Evolutionary conservation across 2,113 vertebrate genomes (phyloP).

Genomic region (Struthidea cinerea): DNA sequence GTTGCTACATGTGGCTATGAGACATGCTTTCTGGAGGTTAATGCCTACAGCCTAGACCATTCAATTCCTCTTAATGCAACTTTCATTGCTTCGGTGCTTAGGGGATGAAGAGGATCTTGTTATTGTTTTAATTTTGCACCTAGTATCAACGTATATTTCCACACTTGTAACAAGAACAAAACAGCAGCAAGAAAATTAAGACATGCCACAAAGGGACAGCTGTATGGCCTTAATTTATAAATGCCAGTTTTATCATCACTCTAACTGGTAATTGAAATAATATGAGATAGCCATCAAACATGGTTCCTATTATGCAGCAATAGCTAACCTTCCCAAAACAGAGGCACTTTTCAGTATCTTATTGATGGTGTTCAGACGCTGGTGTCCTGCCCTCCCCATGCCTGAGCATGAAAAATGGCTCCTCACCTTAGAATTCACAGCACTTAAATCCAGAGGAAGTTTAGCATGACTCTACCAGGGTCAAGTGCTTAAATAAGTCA

Average conservation of each 20-base stretch:
- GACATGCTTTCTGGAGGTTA: neutral
- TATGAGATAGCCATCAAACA: neutral
- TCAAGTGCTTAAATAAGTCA: neutral
- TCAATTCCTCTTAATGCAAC: neutral
- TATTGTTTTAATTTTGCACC: constrained; percentile 6
- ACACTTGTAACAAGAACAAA: neutral
- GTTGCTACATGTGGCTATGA: neutral
- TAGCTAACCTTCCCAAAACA: neutral
- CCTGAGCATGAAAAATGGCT: neutral
- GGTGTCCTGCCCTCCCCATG: neutral
- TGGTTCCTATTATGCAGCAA: neutral
- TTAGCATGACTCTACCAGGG: neutral
- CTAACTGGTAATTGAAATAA: neutral
- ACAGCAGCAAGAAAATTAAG: neutral
- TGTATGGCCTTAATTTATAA: neutral
- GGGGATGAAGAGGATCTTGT: neutral
- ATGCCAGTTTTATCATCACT: neutral
- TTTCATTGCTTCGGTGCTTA: neutral
- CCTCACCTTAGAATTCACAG: neutral
- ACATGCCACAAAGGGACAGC: neutral
- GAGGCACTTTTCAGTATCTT: neutral
- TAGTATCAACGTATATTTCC: neutral
- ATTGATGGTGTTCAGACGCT: neutral
- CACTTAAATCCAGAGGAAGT: neutral
- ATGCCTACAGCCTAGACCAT: neutral